A percentile compares a stretch with the other conserved stretches of the same genome.
These are phyloP conservation scores for Pseudococcus longispinus DNA, from an alignment of 2,888 invertebrate species.

Conservation along the genomic window DNA sequence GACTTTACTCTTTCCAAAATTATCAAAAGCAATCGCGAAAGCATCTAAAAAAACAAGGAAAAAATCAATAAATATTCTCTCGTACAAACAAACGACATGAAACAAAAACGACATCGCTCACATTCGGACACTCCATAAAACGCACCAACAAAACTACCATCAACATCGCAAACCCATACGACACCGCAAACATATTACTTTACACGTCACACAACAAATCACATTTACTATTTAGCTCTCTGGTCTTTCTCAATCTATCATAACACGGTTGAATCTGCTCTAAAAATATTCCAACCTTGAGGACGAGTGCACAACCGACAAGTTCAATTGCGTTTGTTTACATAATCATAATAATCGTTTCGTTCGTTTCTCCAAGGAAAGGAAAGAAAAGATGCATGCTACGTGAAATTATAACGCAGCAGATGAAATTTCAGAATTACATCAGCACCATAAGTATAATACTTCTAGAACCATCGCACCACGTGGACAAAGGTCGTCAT, in stretches of 20 bases:
- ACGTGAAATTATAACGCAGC: neutral
- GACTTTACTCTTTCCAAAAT: too few species aligned
- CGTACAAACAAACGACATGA: too few species aligned
- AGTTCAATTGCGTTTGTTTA: neutral
- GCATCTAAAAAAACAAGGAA: too few species aligned
- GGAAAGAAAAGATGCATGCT: neutral
- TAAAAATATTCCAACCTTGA: neutral
- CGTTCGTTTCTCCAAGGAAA: neutral
- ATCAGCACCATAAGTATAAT: neutral
- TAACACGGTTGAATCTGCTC: constrained; percentile 4
- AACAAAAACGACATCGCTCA: too few species aligned
- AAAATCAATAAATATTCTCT: too few species aligned
- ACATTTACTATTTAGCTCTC: neutral
- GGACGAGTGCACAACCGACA: constrained; percentile 10
- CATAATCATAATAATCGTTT: neutral
- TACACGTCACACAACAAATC: neutral
- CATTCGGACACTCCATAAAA: too few species aligned
- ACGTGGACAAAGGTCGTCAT: neutral
- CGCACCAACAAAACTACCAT: too few species aligned
- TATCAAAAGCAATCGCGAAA: too few species aligned
- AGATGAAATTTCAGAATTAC: neutral
- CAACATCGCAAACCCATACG: too few species aligned
- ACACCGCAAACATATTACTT: too few species aligned
- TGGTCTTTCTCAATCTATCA: neutral
- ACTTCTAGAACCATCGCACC: neutral